phyloP scores from a whole-genome alignment of 2,797 vertebrate species.

The Myiotriccus ornatus region DNA sequence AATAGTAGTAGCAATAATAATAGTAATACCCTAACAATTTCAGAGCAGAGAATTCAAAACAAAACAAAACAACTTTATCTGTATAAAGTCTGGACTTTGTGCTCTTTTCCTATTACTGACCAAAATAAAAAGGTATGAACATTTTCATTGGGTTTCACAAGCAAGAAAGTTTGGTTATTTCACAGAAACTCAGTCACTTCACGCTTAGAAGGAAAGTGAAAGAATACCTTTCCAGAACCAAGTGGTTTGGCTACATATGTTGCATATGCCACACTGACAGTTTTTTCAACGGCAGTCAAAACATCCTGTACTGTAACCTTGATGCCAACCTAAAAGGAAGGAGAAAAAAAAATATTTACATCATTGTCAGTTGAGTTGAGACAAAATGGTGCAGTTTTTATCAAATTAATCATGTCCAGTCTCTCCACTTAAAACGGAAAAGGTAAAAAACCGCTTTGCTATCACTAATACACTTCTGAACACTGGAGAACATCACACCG shows the following conservation, averaged over 20 bases:
- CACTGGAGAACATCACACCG: background rate
- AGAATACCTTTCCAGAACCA: conserved; percentile 73
- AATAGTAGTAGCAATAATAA: background rate
- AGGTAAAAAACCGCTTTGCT: background rate
- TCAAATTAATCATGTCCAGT: background rate
- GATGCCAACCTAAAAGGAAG: conserved; percentile 74
- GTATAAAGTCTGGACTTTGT: background rate
- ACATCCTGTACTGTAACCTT: conserved; percentile 75
- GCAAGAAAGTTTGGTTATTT: background rate
- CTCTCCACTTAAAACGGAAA: background rate
- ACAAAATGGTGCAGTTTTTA: background rate
- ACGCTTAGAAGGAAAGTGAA: background rate
- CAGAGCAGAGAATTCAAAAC: background rate
- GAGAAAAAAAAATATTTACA: background rate
- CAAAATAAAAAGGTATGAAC: background rate
- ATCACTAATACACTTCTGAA: background rate
- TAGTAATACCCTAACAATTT: background rate
- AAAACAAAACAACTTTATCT: background rate
- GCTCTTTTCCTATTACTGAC: background rate
- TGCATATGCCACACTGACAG: conserved; percentile 78
- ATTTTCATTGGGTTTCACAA: background rate
- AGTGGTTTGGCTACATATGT: conserved; percentile 78
- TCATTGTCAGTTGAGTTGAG: background rate
- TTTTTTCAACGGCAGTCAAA: conserved; percentile 66
- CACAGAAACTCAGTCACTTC: background rate